A percentile compares a stretch with the other conserved stretches of the same genome.
Evolutionary conservation across 2,888 invertebrate genomes (phyloP).

Genomic region (Nebria brevicollis): DNA sequence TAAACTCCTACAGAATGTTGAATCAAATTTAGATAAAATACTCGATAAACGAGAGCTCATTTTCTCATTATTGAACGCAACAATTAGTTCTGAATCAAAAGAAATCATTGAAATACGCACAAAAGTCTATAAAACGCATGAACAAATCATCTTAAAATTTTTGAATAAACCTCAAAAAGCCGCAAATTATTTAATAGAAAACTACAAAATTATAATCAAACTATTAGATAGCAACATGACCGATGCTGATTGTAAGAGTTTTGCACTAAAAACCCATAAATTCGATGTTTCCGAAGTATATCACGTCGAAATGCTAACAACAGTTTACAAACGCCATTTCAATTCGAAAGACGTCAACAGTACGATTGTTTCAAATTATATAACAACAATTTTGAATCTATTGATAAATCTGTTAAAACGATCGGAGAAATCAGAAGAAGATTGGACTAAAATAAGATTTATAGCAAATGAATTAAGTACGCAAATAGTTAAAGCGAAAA

Average conservation of each 20-base stretch:
- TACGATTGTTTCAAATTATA: conserved; percentile 66
- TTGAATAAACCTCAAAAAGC: conserved; percentile 77
- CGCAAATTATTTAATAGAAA: conserved; percentile 71
- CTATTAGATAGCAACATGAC: conserved; percentile 72
- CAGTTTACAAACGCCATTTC: conserved; percentile 67
- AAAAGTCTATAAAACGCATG: conserved; percentile 69
- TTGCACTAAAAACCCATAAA: conserved; percentile 71
- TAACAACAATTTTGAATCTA: conserved; percentile 68
- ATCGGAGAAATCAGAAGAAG: conserved; percentile 50
- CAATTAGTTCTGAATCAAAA: conserved; percentile 63
- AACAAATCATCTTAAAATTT: conserved; percentile 71
- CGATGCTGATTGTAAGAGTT: conserved; percentile 66
- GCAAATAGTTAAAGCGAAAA: conserved; percentile 48
- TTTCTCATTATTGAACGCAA: conserved; percentile 69
- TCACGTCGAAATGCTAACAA: conserved; percentile 68
- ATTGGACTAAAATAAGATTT: conserved; percentile 50
- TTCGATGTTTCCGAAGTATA: conserved; percentile 71
- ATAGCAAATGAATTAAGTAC: conserved; percentile 51
- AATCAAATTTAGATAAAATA: conserved; percentile 64
- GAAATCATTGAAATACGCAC: conserved; percentile 64
- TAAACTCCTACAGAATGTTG: conserved; percentile 64
- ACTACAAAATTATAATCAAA: conserved; percentile 68
- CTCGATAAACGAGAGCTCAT: conserved; percentile 71
- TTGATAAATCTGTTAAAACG: conserved; percentile 65
- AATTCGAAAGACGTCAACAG: conserved; percentile 55